Conservation (phyloP, 2,888 invertebrate species). For the Beris morrisii region DNA sequence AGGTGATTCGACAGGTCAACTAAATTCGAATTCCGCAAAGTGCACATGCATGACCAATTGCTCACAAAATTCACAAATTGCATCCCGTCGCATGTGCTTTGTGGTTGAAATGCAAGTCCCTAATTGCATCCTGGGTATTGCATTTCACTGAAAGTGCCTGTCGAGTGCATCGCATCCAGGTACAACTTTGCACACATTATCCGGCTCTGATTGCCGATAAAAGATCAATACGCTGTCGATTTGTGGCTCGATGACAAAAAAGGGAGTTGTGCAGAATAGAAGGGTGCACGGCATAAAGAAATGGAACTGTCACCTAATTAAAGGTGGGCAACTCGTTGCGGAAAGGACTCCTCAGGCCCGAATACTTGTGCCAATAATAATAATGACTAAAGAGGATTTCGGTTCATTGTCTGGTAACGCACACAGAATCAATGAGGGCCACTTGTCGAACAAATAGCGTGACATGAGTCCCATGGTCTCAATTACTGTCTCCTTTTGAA, state of each 20-base stretch:
- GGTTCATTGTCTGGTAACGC: conserved; percentile 8
- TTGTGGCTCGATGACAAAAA: conserved; percentile 17
- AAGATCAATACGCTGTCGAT: conserved; percentile 22
- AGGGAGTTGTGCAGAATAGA: conserved; percentile 2
- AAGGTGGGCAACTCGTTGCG: conserved; percentile 15
- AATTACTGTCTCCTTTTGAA: conserved; percentile 5
- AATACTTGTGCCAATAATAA: background rate
- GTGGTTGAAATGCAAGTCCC: conserved; percentile 24
- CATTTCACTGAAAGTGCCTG: conserved; percentile 12
- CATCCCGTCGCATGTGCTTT: conserved; percentile 19
- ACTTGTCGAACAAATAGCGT: conserved; percentile 20
- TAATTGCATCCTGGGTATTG: conserved; percentile 23
- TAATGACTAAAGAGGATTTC: conserved; percentile 24
- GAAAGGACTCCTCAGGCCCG: conserved; percentile 16
- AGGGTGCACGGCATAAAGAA: conserved; percentile 1
- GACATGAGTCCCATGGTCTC: conserved; percentile 12
- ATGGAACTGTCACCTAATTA: conserved; percentile 23
- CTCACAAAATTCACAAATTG: conserved; percentile 20
- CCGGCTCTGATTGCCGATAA: conserved; percentile 20
- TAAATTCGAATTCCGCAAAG: background rate
- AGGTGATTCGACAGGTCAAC: conserved; percentile 8
- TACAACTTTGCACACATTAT: conserved; percentile 12
- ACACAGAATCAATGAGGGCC: conserved; percentile 8
- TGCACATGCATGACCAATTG: conserved; percentile 4
- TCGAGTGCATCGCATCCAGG: conserved; percentile 23